These are phyloP conservation scores for Pao palembangensis DNA, from an alignment of 2,113 vertebrate species.

Conservation along the genomic window DNA sequence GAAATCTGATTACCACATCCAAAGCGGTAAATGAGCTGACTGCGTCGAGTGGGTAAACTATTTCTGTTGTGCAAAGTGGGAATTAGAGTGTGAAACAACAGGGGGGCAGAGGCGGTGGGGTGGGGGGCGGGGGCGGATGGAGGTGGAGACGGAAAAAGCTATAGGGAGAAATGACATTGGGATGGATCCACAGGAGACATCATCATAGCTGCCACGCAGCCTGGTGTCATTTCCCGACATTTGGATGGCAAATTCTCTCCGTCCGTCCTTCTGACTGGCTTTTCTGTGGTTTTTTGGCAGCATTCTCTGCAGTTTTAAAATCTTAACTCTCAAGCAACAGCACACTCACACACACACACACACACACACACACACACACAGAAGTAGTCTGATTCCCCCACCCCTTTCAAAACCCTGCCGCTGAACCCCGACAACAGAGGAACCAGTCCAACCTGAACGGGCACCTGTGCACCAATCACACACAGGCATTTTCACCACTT, in stretches of 20 bases:
- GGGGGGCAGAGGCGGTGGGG: neutral
- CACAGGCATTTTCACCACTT: conserved; percentile 14
- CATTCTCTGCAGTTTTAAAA: neutral
- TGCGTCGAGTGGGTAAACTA: neutral
- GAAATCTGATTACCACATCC: conserved; percentile 9
- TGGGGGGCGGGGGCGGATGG: neutral
- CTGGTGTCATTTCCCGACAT: neutral
- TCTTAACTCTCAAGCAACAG: neutral
- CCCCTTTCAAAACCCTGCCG: conserved; percentile 6
- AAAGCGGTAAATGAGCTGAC: conserved; percentile 3
- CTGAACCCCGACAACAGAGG: conserved; percentile 39
- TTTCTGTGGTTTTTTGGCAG: neutral
- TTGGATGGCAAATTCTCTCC: no score
- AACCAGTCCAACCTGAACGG: conserved; percentile 64
- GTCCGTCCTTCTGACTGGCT: no score
- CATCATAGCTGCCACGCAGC: conserved; percentile 13
- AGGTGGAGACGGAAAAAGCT: neutral
- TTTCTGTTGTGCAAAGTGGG: conserved; percentile 1
- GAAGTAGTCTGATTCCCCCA: conserved; percentile 20
- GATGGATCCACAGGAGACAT: neutral
- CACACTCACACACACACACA: no score
- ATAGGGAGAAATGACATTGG: neutral
- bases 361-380: conserved; percentile 2
- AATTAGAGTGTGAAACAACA: neutral
- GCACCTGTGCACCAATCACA: conserved; percentile 39